These are phyloP conservation scores for Drosophila imparisetae DNA, from an alignment of 2,888 invertebrate genomes.

Conservation along the genomic window DNA sequence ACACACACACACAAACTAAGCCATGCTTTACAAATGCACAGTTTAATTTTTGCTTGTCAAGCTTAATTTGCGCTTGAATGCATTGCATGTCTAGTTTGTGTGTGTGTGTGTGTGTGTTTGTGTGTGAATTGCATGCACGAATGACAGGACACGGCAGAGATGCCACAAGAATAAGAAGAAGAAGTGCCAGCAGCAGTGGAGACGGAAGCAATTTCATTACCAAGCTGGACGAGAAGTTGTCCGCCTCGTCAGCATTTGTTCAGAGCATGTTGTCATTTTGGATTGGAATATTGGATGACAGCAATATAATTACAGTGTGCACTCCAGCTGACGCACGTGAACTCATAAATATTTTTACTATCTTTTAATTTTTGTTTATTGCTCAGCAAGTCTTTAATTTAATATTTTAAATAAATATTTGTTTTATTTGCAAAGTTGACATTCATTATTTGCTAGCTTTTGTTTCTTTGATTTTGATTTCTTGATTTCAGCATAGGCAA, in stretches of 20 bases:
- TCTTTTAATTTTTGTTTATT: background rate
- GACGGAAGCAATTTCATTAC: conserved; percentile 34
- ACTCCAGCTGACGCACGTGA: conserved; percentile 4
- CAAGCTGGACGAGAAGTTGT: conserved; percentile 31
- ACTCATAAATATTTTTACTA: background rate
- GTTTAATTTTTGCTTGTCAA: conserved; percentile 81
- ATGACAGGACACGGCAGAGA: conserved; percentile 56
- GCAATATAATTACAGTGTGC: conserved; percentile 50
- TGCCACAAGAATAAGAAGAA: conserved; percentile 41
- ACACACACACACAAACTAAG: conserved; percentile 14
- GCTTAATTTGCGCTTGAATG: conserved; percentile 80
- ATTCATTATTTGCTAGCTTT: background rate
- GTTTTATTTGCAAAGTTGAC: background rate
- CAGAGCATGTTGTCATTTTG: conserved; percentile 48
- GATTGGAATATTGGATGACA: conserved; percentile 36
- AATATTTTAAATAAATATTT: background rate
- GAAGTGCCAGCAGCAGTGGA: conserved; percentile 21
- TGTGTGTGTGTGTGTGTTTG: conserved; percentile 17
- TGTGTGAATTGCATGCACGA: conserved; percentile 53
- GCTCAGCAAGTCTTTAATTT: background rate
- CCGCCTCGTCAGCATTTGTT: conserved; percentile 57
- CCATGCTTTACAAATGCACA: conserved; percentile 49
- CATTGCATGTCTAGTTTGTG: conserved; percentile 45
- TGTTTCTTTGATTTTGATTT: background rate
- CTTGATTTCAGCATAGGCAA: background rate